Evolutionary conservation across 2,888 invertebrate species (phyloP).

Genomic region (Taphrorychus bicolor): DNA sequence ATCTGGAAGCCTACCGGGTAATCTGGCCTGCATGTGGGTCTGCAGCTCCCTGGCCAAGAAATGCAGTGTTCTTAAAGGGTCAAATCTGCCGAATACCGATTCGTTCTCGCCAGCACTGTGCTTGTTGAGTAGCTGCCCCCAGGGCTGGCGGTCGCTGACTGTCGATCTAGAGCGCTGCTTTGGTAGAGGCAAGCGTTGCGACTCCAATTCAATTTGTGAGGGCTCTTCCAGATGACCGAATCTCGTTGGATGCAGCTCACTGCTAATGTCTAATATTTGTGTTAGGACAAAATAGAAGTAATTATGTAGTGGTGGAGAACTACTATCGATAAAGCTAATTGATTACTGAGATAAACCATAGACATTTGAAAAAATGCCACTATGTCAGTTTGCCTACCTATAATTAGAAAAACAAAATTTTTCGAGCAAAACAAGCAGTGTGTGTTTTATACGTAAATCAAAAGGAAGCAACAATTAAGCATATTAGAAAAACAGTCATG

Average conservation of each 20-base stretch:
- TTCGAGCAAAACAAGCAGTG: too few relatives aligned
- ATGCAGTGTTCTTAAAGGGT: constrained; percentile 58
- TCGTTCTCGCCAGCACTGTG: constrained; percentile 48
- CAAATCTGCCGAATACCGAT: constrained; percentile 55
- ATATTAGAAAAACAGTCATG: too few relatives aligned
- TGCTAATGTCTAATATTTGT: too few relatives aligned
- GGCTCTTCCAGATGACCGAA: constrained; percentile 42
- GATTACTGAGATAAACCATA: too few relatives aligned
- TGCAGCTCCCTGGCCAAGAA: constrained; percentile 57
- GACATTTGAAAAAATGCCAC: too few relatives aligned
- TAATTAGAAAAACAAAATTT: too few relatives aligned
- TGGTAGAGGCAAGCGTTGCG: constrained; percentile 47
- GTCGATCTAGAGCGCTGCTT: constrained; percentile 47
- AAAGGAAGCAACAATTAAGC: too few relatives aligned
- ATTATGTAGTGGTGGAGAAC: neutral
- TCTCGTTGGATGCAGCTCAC: neutral
- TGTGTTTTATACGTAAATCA: too few relatives aligned
- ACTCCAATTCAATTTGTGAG: constrained; percentile 47
- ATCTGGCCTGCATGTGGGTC: constrained; percentile 49
- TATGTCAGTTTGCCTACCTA: too few relatives aligned
- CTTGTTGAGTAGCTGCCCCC: constrained; percentile 52
- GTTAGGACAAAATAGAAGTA: too few relatives aligned
- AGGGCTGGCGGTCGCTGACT: constrained; percentile 45
- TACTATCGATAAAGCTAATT: too few relatives aligned
- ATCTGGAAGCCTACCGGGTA: constrained; percentile 48